Evolutionary conservation across 2,113 vertebrate genomes (phyloP), one percentile per base, ranked within the genome.

Genomic region (Dolichallabes microphthalmus): DNA sequence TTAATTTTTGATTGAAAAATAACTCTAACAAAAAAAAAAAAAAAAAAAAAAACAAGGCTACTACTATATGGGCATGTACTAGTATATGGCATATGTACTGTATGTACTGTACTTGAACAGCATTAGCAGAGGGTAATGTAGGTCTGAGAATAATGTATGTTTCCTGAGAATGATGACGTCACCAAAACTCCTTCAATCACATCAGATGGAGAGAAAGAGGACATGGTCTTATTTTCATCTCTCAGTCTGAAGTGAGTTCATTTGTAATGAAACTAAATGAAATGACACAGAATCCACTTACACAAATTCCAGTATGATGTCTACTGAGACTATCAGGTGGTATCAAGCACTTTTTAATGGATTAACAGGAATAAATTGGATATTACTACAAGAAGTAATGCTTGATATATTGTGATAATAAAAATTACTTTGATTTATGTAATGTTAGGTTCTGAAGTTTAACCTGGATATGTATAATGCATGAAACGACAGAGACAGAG

Each of bases 291-390:
- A 89, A 92, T 90, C 91, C 90, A 91, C 92, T 91, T 91, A 89
- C 84, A 92, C 92, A 92, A 93, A 93, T 92, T 88, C 53, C n/a
- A 84, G 89, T 55, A 80, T 82, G 91, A 93, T 60, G 77, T 61
- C 78, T 58, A 82, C 78, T 80, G 55, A 73, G 52, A 79, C 39
- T 93, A 94, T 94, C 93, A 95, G 93, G 93, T 94, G 90, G 93
- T 90, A 94, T 94, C 92, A 91, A 88, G 73, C 81, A 90, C 93
- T 45, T 45, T 69, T 93, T 92, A 89, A 93, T 90, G 93, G 94
- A 95, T 95, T 95, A 95, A 89, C 52, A 68, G 90, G 90, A 93
- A 92, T 95, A 92, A 95, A 88, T 92, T 86, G 90, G 92, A 87
- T 86, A 93, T 94, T 93, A 92, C 80, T 88, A 88, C 88, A 90